phyloP scores from a whole-genome alignment of 2,113 vertebrate genomes.

The Poecile atricapillus region DNA sequence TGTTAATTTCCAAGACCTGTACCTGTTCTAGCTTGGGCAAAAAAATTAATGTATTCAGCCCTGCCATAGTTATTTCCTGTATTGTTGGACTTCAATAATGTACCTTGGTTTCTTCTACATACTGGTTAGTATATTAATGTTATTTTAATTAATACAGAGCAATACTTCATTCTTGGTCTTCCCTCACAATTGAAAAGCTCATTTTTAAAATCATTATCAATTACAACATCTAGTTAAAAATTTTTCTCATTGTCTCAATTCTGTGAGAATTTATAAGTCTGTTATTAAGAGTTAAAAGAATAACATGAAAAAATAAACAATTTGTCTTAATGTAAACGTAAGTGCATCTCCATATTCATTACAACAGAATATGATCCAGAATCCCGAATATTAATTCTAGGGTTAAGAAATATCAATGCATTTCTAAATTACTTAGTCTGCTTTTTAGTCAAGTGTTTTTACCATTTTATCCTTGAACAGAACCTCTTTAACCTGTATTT shows the following conservation, averaged over 20 bases:
- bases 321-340: neutral
- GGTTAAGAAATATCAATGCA: neutral
- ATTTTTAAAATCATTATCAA: neutral
- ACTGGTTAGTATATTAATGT: neutral
- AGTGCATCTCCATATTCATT: neutral
- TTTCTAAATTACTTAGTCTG: neutral
- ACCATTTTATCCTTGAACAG: neutral
- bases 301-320: too few species aligned
- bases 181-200: neutral
- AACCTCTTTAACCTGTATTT: neutral
- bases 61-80: neutral
- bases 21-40: neutral
- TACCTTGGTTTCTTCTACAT: neutral
- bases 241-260: conserved; percentile 18
- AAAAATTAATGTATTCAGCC: neutral
- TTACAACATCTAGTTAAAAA: neutral
- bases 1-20: neutral
- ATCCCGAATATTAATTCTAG: neutral
- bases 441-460: neutral
- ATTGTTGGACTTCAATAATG: neutral
- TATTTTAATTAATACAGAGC: neutral
- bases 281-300: neutral
- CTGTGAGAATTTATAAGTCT: neutral
- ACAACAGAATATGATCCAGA: neutral
- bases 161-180: neutral